Base-by-base conservation (phyloP, 2,797 vertebrate species). In the Micropoecilia bifurca region DNA sequence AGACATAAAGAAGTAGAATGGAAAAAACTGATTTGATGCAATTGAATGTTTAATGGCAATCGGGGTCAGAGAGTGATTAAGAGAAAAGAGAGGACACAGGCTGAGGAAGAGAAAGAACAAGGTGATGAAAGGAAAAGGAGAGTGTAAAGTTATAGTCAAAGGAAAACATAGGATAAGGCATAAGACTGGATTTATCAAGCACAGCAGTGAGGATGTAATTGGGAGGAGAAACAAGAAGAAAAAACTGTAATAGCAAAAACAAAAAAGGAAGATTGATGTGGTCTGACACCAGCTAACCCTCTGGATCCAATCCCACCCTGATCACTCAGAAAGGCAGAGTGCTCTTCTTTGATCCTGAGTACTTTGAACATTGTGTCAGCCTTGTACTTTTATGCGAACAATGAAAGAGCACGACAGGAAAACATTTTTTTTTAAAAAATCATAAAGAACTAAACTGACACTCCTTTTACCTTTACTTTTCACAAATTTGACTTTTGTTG, bases 291-390 rank as follows among this genome's bases (percentile, higher is more conserved):
- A 82, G 85, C 83, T 81, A 91, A 93, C 89, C 89, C 91, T 88
- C 85, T 88, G 83, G 85, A 93, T 90, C 83, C 87, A 86, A 91
- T 88, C 88, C 88, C 83, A 89, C 89, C 86, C 85, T 85, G 89
- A 82, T 94, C 89, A 89, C 84, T 89, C 86, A 80, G 84, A 88
- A 85, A 90, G 83, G 83, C 80, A 87, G 83, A 87, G 86, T 73
- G 71, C 85, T 89, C 46, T 33, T 85, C 94, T 95, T 95, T 95
- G 95, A 96, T 95, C 95, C 88, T 91, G 80, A 92, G 81, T 87
- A 95, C 95, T 95, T 95, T 95, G 94, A 95, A 95, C 94, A 92
- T 92, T 81, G 88, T 93, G 92, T 95, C 94, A 92, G 89, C 74
- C 85, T 88, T 87, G 81, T 90, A 85, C 91, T 93, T 92, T 93